Base-by-base conservation (phyloP, 2,888 invertebrate species). In the Andrena bicolor region DNA sequence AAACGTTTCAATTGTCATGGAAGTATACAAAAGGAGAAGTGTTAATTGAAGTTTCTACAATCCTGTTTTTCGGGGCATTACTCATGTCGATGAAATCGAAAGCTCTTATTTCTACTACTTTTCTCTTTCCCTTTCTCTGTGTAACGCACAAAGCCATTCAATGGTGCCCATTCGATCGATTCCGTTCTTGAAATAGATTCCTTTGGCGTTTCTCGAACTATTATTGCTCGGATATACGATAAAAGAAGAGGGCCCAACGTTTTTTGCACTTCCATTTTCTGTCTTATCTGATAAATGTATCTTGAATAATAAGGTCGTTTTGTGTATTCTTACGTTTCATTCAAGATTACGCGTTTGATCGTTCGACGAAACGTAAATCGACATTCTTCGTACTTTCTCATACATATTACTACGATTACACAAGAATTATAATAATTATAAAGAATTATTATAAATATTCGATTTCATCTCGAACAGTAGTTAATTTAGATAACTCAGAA, bases 1-100 rank as follows among this genome's bases (percentile, higher is more conserved):
- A 64, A 65, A 51, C 8, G 35, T 53, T 60, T 64, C 51, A n/a
- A 51, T 51, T 23, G 51, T 16, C 10, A 5, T 10, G 6, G 32
- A 58, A 58, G 64, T 28, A 58, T 23, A 56, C 26, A 23, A 35
- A 72, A 41, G 56, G 28, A 69, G 56, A 66, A 72, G 48, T 60
- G 68, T 51, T 75, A 78, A 78, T 75, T 71, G 71, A 63, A 82
- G 73, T 82, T 73, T 64, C 61, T 61, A 23, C 30, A 66, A 66
- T 60, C 41, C 74, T 78, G 75, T 81, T 77, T 76, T 78, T 85
- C 83, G 69, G 65, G 69, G 66, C 63, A 79, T 82, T 83, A 73
- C 70, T 79, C 65, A 70, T 63, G 66, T 10, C 26, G 49, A 48
- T 35, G 69, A 72, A 80, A 64, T 51, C 49, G 58, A 82, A 63